Conservation (phyloP, 2,113 vertebrate genomes). For the Podarcis cretensis region DNA sequence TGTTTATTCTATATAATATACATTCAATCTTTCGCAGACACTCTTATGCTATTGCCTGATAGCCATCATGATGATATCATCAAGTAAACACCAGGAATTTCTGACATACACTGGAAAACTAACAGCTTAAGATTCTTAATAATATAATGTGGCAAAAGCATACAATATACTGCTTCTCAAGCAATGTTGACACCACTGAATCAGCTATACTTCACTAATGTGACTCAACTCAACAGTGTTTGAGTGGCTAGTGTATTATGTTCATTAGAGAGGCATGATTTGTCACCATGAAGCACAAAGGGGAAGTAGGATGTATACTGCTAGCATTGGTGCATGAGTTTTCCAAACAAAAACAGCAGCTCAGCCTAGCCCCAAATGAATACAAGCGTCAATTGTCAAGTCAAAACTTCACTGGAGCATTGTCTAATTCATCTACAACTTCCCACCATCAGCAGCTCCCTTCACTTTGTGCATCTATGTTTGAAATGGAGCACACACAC, state of each 20-base stretch:
- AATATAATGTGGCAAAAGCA: not conserved
- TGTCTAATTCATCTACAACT: no score
- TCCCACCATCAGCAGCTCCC: no score
- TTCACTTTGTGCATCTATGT: no score
- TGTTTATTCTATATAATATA: constrained; percentile 13
- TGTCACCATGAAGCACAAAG: constrained; percentile 14
- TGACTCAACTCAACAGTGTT: not conserved
- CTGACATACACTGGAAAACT: not conserved
- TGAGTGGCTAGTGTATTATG: no score
- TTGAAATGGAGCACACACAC: no score
- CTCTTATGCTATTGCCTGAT: not conserved
- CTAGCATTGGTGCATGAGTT: no score
- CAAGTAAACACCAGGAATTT: not conserved
- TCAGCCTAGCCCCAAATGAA: no score
- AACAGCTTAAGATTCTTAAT: not conserved
- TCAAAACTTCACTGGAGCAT: no score
- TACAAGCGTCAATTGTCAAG: no score
- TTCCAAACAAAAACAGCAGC: no score
- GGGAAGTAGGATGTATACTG: no score
- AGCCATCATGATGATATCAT: not conserved
- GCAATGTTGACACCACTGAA: not conserved
- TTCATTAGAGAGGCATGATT: not conserved
- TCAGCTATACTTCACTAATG: not conserved
- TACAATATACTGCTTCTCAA: not conserved
- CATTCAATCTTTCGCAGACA: not conserved